Evolutionary conservation across 2,113 vertebrate species (phyloP).

Genomic region (Pandion haliaetus): DNA sequence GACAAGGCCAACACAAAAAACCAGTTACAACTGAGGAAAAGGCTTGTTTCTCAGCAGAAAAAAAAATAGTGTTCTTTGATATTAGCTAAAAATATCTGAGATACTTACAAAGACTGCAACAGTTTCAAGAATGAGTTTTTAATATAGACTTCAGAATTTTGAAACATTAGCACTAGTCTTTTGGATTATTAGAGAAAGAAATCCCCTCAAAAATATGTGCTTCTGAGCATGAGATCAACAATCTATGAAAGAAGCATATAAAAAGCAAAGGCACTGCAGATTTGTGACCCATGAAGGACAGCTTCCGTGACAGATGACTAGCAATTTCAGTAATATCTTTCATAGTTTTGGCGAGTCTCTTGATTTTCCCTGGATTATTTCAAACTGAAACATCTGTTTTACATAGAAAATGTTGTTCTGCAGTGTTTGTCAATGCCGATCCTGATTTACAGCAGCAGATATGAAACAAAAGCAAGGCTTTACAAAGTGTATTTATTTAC

Average conservation of each 20-base stretch:
- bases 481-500: not conserved
- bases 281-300: not conserved
- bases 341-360: not conserved
- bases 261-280: not conserved
- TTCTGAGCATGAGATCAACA: not conserved
- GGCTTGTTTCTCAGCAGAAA: not conserved
- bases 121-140: not conserved
- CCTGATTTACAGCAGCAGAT: not conserved
- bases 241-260: not conserved
- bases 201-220: not conserved
- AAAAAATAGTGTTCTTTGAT: not conserved
- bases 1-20: not conserved
- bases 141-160: not conserved
- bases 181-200: not conserved
- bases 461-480: not conserved
- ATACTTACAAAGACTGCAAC: not conserved
- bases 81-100: not conserved
- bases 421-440: not conserved
- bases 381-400: not conserved
- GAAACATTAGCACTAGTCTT: not conserved
- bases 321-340: not conserved
- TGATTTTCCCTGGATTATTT: not conserved
- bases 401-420: not conserved
- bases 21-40: not conserved
- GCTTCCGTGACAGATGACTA: not conserved